Evolutionary conservation across 1,140 invertebrate species (phyloP).

Genomic region (Bombus cullumanus): DNA sequence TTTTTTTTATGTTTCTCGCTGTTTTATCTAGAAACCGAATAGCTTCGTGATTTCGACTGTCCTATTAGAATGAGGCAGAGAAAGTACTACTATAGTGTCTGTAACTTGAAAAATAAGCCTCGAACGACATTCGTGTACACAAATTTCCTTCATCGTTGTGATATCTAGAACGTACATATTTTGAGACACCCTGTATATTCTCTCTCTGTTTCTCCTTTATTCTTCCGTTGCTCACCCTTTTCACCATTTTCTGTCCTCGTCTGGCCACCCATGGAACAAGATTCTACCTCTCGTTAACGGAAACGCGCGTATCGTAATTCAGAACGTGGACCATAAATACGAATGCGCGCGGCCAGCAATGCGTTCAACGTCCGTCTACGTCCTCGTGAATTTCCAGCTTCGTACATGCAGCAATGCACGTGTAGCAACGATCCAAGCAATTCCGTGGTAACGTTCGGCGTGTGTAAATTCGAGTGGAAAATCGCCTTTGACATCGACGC

Average conservation of each 20-base stretch:
- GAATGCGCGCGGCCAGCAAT: conserved; percentile 5
- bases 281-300: background rate
- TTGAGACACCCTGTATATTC: background rate
- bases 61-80: background rate
- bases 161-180: background rate
- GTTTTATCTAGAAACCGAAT: background rate
- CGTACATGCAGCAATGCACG: background rate
- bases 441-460: background rate
- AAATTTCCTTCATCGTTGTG: too few species aligned
- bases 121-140: background rate
- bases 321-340: conserved; percentile 40
- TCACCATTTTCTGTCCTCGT: background rate
- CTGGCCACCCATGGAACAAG: background rate
- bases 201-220: background rate
- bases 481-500: conserved; percentile 4
- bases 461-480: background rate
- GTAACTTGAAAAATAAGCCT: too few species aligned
- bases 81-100: too few species aligned
- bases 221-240: background rate
- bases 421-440: background rate
- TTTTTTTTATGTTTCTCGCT: too few species aligned
- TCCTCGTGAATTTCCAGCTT: background rate
- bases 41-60: too few species aligned
- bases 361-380: background rate
- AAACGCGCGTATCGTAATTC: conserved; percentile 47